Evolutionary conservation across 2,797 vertebrate genomes (phyloP).

Genomic region (Labroides dimidiatus): DNA sequence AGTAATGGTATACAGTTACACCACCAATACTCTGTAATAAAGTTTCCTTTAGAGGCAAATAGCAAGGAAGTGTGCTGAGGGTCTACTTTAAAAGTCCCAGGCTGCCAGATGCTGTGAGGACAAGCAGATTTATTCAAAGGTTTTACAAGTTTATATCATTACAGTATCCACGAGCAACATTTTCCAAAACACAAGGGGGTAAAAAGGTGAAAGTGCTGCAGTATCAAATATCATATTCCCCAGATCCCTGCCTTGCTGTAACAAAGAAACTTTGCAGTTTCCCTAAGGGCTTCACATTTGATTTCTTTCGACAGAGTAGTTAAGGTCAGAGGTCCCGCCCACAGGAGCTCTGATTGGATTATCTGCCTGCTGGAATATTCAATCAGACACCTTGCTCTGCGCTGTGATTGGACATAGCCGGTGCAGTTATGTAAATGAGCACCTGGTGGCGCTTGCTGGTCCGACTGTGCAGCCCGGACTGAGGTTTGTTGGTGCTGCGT

Average conservation of each 20-base stretch:
- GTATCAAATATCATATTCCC: constrained; percentile 61
- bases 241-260: constrained; percentile 54
- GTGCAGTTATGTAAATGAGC: constrained; percentile 89
- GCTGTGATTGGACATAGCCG: constrained; percentile 80
- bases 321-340: constrained; percentile 65
- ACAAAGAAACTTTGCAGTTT: constrained; percentile 52
- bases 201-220: constrained; percentile 57
- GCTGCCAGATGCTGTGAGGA: constrained; percentile 43
- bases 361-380: constrained; percentile 63
- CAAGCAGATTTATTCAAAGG: constrained; percentile 29
- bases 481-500: constrained; percentile 45
- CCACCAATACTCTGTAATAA: constrained; percentile 81
- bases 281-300: constrained; percentile 41
- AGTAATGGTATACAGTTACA: constrained; percentile 82
- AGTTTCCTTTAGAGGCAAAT: constrained; percentile 70
- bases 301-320: constrained; percentile 52
- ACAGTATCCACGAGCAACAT: background rate
- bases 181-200: constrained; percentile 47
- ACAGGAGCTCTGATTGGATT: constrained; percentile 73
- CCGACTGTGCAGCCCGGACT: constrained; percentile 50
- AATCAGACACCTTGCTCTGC: constrained; percentile 75
- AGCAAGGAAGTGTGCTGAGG: constrained; percentile 46
- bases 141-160: constrained; percentile 44
- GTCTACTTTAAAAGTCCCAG: constrained; percentile 32
- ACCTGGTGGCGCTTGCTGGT: constrained; percentile 83